phyloP scores from a whole-genome alignment of 2,888 invertebrate genomes.

The Nephrotoma flavescens region DNA sequence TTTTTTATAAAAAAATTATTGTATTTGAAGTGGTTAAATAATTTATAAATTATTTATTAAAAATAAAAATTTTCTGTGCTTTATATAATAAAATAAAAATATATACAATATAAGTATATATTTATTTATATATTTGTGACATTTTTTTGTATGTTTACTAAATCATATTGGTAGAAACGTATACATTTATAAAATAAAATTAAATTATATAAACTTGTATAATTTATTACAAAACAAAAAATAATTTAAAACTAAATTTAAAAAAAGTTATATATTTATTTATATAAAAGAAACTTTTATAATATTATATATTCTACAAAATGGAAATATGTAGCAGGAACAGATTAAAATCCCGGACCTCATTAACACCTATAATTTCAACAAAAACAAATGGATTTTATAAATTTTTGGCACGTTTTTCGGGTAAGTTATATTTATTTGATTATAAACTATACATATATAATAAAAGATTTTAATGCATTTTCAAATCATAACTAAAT shows the following conservation, averaged over 20 bases:
- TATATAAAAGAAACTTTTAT: not conserved
- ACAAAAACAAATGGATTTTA: slow-evolving; percentile 11
- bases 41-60: not conserved
- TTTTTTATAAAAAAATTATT: slow-evolving; percentile 2
- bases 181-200: not conserved
- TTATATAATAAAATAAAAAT: not conserved
- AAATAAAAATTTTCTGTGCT: not conserved
- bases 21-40: slow-evolving; percentile 2
- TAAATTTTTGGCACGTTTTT: slow-evolving; percentile 13
- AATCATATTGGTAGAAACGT: not conserved
- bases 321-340: not conserved
- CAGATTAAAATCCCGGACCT: not conserved
- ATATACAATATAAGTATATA: not conserved
- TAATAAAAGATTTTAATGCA: not conserved
- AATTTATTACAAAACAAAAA: not conserved
- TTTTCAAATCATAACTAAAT: not conserved
- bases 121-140: not conserved
- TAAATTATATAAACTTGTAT: not conserved
- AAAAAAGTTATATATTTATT: not conserved
- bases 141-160: not conserved
- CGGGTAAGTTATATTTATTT: slow-evolving; percentile 7
- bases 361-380: slow-evolving; percentile 1
- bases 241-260: not conserved
- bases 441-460: not conserved
- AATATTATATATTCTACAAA: not conserved